phyloP scores from a whole-genome alignment of 2,113 vertebrate genomes.

The Apodemus sylvaticus region DNA sequence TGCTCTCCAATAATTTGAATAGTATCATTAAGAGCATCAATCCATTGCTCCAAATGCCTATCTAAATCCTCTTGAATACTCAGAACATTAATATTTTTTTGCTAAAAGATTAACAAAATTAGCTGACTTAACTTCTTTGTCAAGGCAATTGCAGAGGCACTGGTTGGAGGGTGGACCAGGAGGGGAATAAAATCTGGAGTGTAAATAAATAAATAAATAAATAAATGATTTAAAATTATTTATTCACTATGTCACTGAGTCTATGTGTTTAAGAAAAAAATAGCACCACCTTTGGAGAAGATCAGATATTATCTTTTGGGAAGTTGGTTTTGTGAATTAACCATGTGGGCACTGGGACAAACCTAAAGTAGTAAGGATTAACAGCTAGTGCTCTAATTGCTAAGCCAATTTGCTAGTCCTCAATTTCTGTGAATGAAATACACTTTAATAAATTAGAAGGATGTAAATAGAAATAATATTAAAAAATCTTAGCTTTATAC shows the following conservation, averaged over 20 bases:
- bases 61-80: too few species aligned
- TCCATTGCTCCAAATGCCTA: too few species aligned
- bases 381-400: not conserved
- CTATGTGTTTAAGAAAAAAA: not conserved
- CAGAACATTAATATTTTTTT: too few species aligned
- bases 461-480: not conserved
- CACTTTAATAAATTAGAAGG: not conserved
- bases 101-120: too few species aligned
- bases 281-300: not conserved
- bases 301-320: not conserved
- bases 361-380: not conserved
- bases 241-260: not conserved
- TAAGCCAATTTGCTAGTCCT: not conserved
- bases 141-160: too few species aligned
- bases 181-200: too few species aligned
- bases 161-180: too few species aligned
- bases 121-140: too few species aligned
- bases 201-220: too few species aligned
- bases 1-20: too few species aligned
- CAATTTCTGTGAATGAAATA: not conserved
- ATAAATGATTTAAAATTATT: not conserved
- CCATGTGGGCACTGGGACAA: not conserved
- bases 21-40: too few species aligned
- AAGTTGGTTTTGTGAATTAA: not conserved
- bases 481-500: not conserved